Evolutionary conservation across 2,797 vertebrate species (phyloP).

Genomic region (Acanthurus lineatus): DNA sequence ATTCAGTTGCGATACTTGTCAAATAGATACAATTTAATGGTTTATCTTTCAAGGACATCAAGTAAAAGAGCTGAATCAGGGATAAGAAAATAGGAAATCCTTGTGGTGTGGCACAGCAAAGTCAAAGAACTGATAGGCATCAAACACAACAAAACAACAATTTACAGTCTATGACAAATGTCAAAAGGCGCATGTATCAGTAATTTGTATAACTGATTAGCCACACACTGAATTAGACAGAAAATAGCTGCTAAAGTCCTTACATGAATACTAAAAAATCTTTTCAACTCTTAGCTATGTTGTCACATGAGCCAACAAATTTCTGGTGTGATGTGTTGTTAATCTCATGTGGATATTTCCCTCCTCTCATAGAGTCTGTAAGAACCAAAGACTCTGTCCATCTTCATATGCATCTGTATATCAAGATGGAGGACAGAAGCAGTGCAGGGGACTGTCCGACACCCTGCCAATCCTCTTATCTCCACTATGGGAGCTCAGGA

Average conservation of each 20-base stretch:
- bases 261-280: slow-evolving; percentile 35
- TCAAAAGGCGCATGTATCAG: slow-evolving; percentile 12
- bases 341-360: slow-evolving; percentile 29
- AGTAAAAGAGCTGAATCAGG: slow-evolving; percentile 23
- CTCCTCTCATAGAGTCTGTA: slow-evolving; percentile 35
- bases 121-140: slow-evolving; percentile 32
- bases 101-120: slow-evolving; percentile 16
- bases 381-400: slow-evolving; percentile 13
- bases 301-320: slow-evolving; percentile 20
- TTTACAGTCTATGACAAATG: no score
- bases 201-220: slow-evolving; percentile 20
- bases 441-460: not conserved
- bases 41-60: slow-evolving; percentile 12
- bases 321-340: slow-evolving; percentile 9
- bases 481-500: slow-evolving; percentile 36
- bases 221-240: not conserved
- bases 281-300: slow-evolving; percentile 3
- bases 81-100: not conserved
- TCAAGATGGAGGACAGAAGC: slow-evolving; percentile 33
- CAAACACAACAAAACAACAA: slow-evolving; percentile 13
- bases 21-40: slow-evolving; percentile 5
- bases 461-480: slow-evolving; percentile 54
- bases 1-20: not conserved
- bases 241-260: slow-evolving; percentile 16
- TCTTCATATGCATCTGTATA: slow-evolving; percentile 33